phyloP scores from a whole-genome alignment of 2,888 invertebrate genomes.

The Pimpla rufipes region DNA sequence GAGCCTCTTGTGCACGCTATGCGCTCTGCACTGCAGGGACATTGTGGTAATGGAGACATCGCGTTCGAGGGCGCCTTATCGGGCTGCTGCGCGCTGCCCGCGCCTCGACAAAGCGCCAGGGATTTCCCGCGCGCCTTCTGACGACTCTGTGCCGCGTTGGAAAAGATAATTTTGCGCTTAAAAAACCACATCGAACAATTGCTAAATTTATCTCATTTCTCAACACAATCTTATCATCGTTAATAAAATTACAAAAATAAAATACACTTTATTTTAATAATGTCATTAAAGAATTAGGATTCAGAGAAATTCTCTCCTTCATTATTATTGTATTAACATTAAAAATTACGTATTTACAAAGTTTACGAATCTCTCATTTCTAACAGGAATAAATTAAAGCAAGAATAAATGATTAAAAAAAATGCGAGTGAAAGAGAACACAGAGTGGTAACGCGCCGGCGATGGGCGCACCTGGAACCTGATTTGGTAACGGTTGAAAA shows the following conservation, averaged over 20 bases:
- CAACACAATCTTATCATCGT: too few species aligned
- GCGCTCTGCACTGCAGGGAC: constrained; percentile 14
- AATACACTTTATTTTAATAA: too few species aligned
- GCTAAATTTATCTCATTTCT: too few species aligned
- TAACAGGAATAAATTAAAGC: too few species aligned
- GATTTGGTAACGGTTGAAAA: constrained; percentile 48
- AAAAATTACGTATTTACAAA: too few species aligned
- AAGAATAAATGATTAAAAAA: neutral
- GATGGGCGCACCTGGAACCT: constrained; percentile 45
- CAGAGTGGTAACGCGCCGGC: neutral
- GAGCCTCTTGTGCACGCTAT: neutral
- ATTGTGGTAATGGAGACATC: constrained; percentile 61
- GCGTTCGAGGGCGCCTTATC: constrained; percentile 56
- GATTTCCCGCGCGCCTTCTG: constrained; percentile 22
- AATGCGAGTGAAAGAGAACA: neutral
- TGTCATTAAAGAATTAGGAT: too few species aligned
- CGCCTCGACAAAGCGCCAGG: constrained; percentile 34
- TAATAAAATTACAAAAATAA: too few species aligned
- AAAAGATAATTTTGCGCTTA: neutral
- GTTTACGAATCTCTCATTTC: too few species aligned
- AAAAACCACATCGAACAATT: neutral
- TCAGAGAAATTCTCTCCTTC: too few species aligned
- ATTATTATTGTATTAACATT: too few species aligned
- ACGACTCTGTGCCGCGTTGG: neutral
- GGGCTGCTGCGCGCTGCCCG: constrained; percentile 39